Evolutionary conservation across 2,888 invertebrate genomes (phyloP).

Genomic region (Scaptomyza parva): DNA sequence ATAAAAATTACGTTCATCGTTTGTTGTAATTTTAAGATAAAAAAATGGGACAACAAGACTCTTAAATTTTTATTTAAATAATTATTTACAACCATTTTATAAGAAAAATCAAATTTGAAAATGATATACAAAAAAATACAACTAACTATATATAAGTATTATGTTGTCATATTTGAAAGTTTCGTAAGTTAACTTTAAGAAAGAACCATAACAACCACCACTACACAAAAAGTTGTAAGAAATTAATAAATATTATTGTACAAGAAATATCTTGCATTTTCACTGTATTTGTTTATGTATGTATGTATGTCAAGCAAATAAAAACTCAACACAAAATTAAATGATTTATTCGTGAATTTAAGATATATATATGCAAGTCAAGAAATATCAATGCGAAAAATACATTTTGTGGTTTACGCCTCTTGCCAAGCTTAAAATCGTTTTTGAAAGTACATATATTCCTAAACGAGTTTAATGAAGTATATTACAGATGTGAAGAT

Average conservation of each 20-base stretch:
- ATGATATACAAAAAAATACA: conserved; percentile 39
- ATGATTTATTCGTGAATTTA: conserved; percentile 78
- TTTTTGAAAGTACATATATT: conserved; percentile 83
- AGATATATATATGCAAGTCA: conserved; percentile 68
- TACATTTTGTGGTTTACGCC: conserved; percentile 1
- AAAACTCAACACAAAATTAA: conserved; percentile 60
- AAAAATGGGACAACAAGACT: conserved; percentile 72
- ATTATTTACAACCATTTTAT: conserved; percentile 36
- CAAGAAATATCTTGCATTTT: too few relatives aligned
- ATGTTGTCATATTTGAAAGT: conserved; percentile 76
- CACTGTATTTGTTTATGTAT: conserved; percentile 44
- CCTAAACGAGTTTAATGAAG: conserved; percentile 61
- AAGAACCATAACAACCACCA: conserved; percentile 19
- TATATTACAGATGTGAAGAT: neutral
- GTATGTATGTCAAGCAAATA: conserved; percentile 47
- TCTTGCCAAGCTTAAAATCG: conserved; percentile 53
- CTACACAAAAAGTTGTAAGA: conserved; percentile 58
- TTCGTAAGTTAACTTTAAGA: conserved; percentile 55
- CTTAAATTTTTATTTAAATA: conserved; percentile 69
- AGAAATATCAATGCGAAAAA: conserved; percentile 66
- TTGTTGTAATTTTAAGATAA: conserved; percentile 41
- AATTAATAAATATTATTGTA: too few relatives aligned
- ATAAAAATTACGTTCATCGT: conserved; percentile 19
- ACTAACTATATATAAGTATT: conserved; percentile 50
- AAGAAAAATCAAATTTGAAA: conserved; percentile 49